These are phyloP conservation scores for Lampris incognitus DNA, from an alignment of 2,113 vertebrate species.

Conservation along the genomic window DNA sequence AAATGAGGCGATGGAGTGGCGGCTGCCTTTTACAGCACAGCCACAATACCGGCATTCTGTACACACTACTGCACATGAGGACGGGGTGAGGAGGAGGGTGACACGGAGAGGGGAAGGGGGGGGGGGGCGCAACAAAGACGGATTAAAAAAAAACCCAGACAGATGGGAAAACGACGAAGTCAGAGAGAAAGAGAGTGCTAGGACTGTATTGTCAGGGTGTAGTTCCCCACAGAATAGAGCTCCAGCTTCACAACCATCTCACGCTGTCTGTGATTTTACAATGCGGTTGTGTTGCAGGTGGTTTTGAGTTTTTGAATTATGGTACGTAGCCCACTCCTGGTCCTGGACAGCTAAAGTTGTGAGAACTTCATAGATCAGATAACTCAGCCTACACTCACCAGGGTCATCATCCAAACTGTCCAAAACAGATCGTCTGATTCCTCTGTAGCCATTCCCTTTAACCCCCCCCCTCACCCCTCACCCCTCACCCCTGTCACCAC, in stretches of 20 bases:
- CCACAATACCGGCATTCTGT: constrained; percentile 71
- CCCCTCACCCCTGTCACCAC: constrained; percentile 4
- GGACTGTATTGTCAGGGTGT: neutral
- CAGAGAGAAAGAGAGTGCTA: neutral
- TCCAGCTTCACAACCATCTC: neutral
- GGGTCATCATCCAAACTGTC: constrained; percentile 60
- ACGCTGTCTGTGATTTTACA: neutral
- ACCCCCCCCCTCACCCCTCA: constrained; percentile 10
- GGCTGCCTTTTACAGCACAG: constrained; percentile 59
- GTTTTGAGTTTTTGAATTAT: constrained; percentile 1
- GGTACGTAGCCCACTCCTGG: neutral
- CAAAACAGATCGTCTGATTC: constrained; percentile 63
- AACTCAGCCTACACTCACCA: constrained; percentile 11
- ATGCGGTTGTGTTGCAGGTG: neutral
- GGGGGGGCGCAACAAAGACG: too few relatives aligned
- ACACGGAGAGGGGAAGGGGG: constrained; percentile 2
- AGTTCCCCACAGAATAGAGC: neutral
- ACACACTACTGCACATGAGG: constrained; percentile 37
- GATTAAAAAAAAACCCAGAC: too few relatives aligned
- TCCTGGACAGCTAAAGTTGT: constrained; percentile 14
- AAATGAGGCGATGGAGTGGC: constrained; percentile 71
- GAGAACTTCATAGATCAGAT: constrained; percentile 50
- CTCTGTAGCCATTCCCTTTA: constrained; percentile 52
- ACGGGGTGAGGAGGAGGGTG: constrained; percentile 6
- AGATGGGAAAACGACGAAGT: too few relatives aligned